Percentiles rank a stretch among this genome's conserved stretches.
Conservation (phyloP, 2,888 invertebrate species). For the Parascotia fuliginaria region DNA sequence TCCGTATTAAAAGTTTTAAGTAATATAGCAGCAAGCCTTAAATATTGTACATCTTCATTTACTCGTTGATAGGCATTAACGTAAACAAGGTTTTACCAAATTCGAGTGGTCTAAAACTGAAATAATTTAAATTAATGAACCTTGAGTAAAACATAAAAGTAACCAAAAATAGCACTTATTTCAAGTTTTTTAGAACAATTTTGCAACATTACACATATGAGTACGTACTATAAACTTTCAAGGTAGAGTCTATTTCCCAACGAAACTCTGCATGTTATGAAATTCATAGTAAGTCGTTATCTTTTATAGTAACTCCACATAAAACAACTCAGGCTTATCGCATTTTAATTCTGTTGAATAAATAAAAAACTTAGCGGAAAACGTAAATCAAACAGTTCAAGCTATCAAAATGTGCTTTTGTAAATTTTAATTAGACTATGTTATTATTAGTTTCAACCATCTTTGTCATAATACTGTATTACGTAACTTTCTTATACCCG, state of each 20-base stretch:
- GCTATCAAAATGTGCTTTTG: too few species aligned
- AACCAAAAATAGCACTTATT: neutral
- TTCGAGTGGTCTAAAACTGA: neutral
- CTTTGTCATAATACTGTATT: too few species aligned
- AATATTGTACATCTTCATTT: too few species aligned
- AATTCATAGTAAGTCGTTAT: conserved; percentile 14
- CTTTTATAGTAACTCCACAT: conserved; percentile 14
- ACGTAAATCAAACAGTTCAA: too few species aligned
- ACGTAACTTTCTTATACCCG: too few species aligned
- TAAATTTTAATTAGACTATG: too few species aligned
- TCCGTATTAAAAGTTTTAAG: too few species aligned
- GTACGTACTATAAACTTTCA: conserved; percentile 18
- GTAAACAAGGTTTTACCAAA: neutral
- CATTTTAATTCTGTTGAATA: neutral
- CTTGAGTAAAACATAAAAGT: neutral
- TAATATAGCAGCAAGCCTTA: too few species aligned
- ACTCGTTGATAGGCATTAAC: too few species aligned
- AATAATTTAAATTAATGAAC: neutral
- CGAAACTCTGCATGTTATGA: conserved; percentile 23
- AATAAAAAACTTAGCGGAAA: neutral
- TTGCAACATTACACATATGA: neutral
- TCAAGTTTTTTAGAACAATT: conserved; percentile 1
- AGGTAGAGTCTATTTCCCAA: conserved; percentile 29
- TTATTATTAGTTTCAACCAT: too few species aligned
- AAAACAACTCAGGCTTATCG: conserved; percentile 6